Base-by-base conservation (phyloP, 2,113 vertebrate genomes). In the Heterocephalus glaber region DNA sequence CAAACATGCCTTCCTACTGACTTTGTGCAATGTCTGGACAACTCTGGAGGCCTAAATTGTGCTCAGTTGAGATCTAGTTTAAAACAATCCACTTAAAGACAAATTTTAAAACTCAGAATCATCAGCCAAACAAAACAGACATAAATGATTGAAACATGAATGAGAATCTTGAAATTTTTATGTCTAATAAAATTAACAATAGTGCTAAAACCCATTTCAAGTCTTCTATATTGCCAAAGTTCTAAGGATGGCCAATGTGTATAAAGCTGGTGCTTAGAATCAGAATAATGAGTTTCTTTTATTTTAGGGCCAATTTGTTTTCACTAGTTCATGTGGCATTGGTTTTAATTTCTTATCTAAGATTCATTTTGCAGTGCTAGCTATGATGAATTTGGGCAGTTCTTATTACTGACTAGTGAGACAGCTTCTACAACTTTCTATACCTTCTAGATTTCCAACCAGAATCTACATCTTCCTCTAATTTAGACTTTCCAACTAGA, bases 181-280 rank as follows among this genome's bases (percentile, higher is more conserved):
- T 76, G 16, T 80, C 85, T 86, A 54, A 66, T 84, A 81, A 90
- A 90, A 65, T 80, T 33, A 1, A 24, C 7, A 17, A 4, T 90
- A 94, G 86, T 90, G 77, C 10, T n/a, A 80, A 89, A 89, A 35
- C 24, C n/a, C 30, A 92, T 30, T 41, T 47, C 68, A 85, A 72
- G 8, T 49, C 4, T 95, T 30, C 26, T 28, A 26, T 30, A 63
- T 9, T 92, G 2, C 9, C 52, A 77, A 65, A 90, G 16, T 63
- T 77, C 44, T 63, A 38, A 86, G 80, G 35, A 63, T 95, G 17
- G 7, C 5, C 35, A 81, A 30, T 5, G 1, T 13, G 41, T 52
- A 8, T 61, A 35, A 95, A 79, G 24, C 5, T 30, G 38, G 11
- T 38, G 2, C 44, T 19, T 94, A 77, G 28, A 84, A 90, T 41